Percentiles rank a stretch among this genome's conserved stretches.
These are phyloP conservation scores for Lasiurus cinereus DNA, from an alignment of 2,113 vertebrate genomes.

Conservation along the genomic window DNA sequence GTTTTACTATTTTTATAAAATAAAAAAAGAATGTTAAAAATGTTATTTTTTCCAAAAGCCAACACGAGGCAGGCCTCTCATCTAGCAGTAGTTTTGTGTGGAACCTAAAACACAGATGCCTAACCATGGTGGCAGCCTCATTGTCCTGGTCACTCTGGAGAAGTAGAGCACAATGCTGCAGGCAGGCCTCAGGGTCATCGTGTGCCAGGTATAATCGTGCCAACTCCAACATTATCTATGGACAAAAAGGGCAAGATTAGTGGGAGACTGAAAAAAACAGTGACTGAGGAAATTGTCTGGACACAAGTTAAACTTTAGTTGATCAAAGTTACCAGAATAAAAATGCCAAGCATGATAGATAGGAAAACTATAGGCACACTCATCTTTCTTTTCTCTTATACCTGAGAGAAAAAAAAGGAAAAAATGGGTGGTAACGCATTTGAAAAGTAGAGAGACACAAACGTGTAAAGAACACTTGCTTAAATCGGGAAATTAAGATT, in stretches of 20 bases:
- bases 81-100: background rate
- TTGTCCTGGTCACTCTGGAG: conserved; percentile 95
- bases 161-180: conserved; percentile 93
- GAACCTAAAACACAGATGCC: background rate
- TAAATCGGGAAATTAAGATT: conserved; percentile 20
- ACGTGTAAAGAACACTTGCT: background rate
- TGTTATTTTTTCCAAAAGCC: background rate
- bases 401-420: background rate
- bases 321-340: background rate
- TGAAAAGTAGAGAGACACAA: background rate
- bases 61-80: background rate
- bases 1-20: background rate
- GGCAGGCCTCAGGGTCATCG: conserved; percentile 93
- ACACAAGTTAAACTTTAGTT: background rate
- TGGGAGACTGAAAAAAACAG: conserved; percentile 14
- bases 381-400: background rate
- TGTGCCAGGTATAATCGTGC: conserved; percentile 94
- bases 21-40: conserved; percentile 6
- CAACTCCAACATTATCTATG: conserved; percentile 96
- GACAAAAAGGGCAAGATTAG: conserved; percentile 35
- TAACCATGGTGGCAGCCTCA: conserved; percentile 94
- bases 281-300: background rate
- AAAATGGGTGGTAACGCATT: background rate
- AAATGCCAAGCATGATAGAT: background rate
- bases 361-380: background rate